Evolutionary conservation across 2,797 vertebrate species (phyloP).

Genomic region (Oreochromis mossambicus): DNA sequence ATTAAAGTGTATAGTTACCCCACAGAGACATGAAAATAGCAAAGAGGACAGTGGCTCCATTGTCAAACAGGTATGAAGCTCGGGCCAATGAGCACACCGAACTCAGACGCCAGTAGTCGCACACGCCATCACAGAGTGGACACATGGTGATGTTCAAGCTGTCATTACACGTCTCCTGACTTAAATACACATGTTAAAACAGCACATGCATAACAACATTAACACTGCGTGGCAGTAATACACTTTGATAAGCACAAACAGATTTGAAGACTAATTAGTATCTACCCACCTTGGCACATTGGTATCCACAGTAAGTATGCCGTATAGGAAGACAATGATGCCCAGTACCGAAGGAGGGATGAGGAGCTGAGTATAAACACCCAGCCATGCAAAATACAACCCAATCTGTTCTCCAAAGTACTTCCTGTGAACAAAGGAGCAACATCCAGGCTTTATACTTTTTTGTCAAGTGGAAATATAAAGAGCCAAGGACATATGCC

Average conservation of each 20-base stretch:
- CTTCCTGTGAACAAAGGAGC: slow-evolving; percentile 76
- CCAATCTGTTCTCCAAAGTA: slow-evolving; percentile 99
- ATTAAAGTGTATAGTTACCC: slow-evolving; percentile 76
- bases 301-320: slow-evolving; percentile 88
- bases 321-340: slow-evolving; percentile 94
- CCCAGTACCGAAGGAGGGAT: slow-evolving; percentile 94
- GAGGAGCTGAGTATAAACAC: slow-evolving; percentile 94
- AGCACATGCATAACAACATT: neutral
- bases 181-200: slow-evolving; percentile 52
- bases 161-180: slow-evolving; percentile 92
- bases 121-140: slow-evolving; percentile 92
- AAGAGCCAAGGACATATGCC: neutral
- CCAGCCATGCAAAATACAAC: slow-evolving; percentile 98
- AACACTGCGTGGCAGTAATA: neutral
- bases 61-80: slow-evolving; percentile 95
- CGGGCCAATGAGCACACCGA: slow-evolving; percentile 85
- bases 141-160: slow-evolving; percentile 94
- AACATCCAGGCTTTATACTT: neutral
- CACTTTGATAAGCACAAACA: neutral
- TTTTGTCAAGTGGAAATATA: neutral
- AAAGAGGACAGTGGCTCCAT: slow-evolving; percentile 92
- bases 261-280: neutral
- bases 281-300: slow-evolving; percentile 90
- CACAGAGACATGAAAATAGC: slow-evolving; percentile 98
- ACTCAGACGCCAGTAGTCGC: slow-evolving; percentile 95